Evolutionary conservation across 1,140 invertebrate genomes (phyloP).

Genomic region (Arctopsyche grandis): DNA sequence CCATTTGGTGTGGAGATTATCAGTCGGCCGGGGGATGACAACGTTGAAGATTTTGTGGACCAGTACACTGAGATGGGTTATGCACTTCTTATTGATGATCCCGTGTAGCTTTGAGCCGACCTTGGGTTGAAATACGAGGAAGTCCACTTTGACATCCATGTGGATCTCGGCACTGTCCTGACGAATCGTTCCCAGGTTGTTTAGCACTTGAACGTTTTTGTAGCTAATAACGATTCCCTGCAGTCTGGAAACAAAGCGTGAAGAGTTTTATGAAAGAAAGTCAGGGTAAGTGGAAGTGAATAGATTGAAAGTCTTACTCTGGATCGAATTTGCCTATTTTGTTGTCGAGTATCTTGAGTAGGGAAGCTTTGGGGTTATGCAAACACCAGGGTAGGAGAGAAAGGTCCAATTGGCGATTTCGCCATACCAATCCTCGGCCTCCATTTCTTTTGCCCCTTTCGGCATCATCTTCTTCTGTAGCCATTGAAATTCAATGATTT

Average conservation of each 20-base stretch:
- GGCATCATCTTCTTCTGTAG: neutral
- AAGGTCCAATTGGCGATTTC: slow-evolving; percentile 50
- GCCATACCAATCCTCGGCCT: neutral
- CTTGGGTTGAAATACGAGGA: slow-evolving; percentile 70
- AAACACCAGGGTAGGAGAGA: slow-evolving; percentile 71
- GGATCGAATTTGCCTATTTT: slow-evolving; percentile 68
- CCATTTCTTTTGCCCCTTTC: neutral
- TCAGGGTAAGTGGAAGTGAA: neutral
- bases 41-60: slow-evolving; percentile 75
- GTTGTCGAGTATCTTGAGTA: slow-evolving; percentile 66
- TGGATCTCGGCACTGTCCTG: slow-evolving; percentile 70
- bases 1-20: slow-evolving; percentile 67
- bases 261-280: neutral
- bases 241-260: slow-evolving; percentile 52
- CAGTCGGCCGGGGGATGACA: slow-evolving; percentile 68
- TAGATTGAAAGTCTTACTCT: slow-evolving; percentile 58
- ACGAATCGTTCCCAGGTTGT: slow-evolving; percentile 65
- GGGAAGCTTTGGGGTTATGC: slow-evolving; percentile 66
- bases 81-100: slow-evolving; percentile 70
- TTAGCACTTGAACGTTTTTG: slow-evolving; percentile 70
- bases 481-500: neutral
- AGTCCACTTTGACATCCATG: slow-evolving; percentile 72
- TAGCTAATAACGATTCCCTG: slow-evolving; percentile 72
- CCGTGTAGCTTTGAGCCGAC: slow-evolving; percentile 66
- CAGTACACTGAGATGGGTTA: slow-evolving; percentile 71